Conservation (phyloP, 2,797 vertebrate genomes). For the Brotula barbata region DNA sequence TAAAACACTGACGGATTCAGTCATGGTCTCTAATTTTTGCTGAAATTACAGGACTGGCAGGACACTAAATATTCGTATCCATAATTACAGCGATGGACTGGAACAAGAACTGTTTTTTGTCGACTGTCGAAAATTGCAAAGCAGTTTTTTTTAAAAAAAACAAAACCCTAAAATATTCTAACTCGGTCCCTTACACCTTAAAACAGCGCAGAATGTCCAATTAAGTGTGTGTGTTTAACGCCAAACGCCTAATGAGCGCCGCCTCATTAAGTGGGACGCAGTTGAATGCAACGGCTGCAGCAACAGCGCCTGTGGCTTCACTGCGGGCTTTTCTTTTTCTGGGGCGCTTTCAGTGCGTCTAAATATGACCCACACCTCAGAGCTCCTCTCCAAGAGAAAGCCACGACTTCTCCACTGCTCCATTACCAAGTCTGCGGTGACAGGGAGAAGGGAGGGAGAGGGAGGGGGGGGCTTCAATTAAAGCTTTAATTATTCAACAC, state of each 20-base stretch:
- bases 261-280: slow-evolving; percentile 78
- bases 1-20: background rate
- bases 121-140: slow-evolving; percentile 37
- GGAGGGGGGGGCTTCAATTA: slow-evolving; percentile 75
- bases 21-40: background rate
- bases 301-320: background rate
- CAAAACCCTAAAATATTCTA: slow-evolving; percentile 56
- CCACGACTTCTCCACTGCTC: slow-evolving; percentile 77
- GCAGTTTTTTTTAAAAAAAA: slow-evolving; percentile 38
- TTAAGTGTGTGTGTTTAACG: slow-evolving; percentile 77
- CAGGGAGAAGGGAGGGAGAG: slow-evolving; percentile 64
- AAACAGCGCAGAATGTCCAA: slow-evolving; percentile 78
- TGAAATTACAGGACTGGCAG: background rate
- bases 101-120: slow-evolving; percentile 30
- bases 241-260: slow-evolving; percentile 70
- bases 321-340: slow-evolving; percentile 7
- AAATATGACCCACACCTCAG: slow-evolving; percentile 17
- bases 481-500: slow-evolving; percentile 84
- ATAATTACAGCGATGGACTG: background rate
- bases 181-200: slow-evolving; percentile 64
- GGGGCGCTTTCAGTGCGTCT: background rate
- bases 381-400: slow-evolving; percentile 59
- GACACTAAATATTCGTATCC: background rate
- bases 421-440: slow-evolving; percentile 78
- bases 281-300: slow-evolving; percentile 2